Percentiles rank a stretch among this genome's conserved stretches.
Evolutionary conservation across 2,888 invertebrate genomes (phyloP).

Genomic region (Oscheius myriophilus): DNA sequence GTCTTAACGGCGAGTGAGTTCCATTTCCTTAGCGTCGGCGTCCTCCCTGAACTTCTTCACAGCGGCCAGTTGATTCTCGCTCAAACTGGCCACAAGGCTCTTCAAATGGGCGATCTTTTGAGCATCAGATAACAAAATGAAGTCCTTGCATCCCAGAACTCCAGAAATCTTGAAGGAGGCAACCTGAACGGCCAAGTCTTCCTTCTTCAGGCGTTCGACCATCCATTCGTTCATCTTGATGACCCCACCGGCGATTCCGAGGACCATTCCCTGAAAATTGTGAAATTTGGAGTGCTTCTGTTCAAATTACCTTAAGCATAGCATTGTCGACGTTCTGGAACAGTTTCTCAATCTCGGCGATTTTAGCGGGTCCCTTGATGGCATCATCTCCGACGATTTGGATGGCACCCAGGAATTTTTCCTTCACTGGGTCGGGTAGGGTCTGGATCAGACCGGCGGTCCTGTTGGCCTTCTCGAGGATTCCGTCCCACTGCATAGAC

Average conservation of each 20-base stretch:
- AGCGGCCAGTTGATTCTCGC: conserved; percentile 10
- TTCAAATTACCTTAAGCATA: conserved; percentile 6
- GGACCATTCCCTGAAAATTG: conserved; percentile 13
- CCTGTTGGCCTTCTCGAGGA: conserved; percentile 21
- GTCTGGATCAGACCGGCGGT: conserved; percentile 3
- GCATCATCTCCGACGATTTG: conserved; percentile 7
- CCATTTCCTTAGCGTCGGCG: conserved; percentile 12
- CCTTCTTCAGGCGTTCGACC: conserved; percentile 14
- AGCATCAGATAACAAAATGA: conserved; percentile 1
- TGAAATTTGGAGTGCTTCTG: no score
- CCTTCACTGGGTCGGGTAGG: conserved; percentile 13
- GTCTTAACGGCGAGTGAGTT: background rate
- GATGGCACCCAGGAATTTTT: conserved; percentile 9
- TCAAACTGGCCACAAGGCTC: conserved; percentile 8
- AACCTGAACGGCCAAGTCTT: conserved; percentile 11
- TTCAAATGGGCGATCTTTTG: conserved; percentile 9
- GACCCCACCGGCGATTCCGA: conserved; percentile 4
- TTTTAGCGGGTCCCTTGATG: conserved; percentile 3
- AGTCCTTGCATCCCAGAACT: conserved; percentile 7
- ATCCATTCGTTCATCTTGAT: conserved; percentile 19
- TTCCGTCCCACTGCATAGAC: conserved; percentile 24
- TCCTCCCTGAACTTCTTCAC: conserved; percentile 19
- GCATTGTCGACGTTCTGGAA: conserved; percentile 18
- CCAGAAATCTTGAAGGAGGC: conserved; percentile 14
- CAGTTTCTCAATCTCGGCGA: conserved; percentile 17